These are phyloP conservation scores for Drosophila hawaiiensis DNA, from an alignment of 2,888 invertebrate genomes.

Conservation along the genomic window DNA sequence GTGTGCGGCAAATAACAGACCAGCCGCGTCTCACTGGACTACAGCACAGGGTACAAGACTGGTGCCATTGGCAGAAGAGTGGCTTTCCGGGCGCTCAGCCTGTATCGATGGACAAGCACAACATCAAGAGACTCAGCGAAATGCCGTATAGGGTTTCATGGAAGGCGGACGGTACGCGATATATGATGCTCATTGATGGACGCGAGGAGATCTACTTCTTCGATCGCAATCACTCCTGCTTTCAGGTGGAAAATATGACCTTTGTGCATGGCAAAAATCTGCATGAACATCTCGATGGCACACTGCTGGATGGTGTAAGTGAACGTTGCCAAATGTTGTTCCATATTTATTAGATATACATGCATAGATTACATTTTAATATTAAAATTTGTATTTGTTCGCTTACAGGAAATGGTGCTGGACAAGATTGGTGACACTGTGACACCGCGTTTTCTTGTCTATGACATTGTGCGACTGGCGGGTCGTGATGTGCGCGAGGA, in stretches of 20 bases:
- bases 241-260: constrained; percentile 91
- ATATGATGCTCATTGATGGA: constrained; percentile 97
- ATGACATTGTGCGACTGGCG: constrained; percentile 96
- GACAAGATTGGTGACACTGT: constrained; percentile 91
- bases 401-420: constrained; percentile 96
- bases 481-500: constrained; percentile 90
- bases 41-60: constrained; percentile 90
- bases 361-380: not conserved
- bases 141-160: constrained; percentile 98
- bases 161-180: constrained; percentile 99
- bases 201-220: constrained; percentile 95
- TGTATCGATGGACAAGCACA: constrained; percentile 96
- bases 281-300: constrained; percentile 90
- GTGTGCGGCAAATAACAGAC: constrained; percentile 90
- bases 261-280: constrained; percentile 93
- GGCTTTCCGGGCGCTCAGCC: constrained; percentile 99
- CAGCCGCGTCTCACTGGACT: constrained; percentile 88
- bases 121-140: constrained; percentile 90
- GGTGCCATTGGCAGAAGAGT: constrained; percentile 91
- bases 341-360: not conserved
- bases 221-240: constrained; percentile 97
- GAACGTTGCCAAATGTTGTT: not conserved
- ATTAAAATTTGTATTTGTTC: not conserved
- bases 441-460: constrained; percentile 96
- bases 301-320: constrained; percentile 96